These are phyloP conservation scores for Leptopilina syphax DNA, from an alignment of 2,888 invertebrate species.

Conservation along the genomic window DNA sequence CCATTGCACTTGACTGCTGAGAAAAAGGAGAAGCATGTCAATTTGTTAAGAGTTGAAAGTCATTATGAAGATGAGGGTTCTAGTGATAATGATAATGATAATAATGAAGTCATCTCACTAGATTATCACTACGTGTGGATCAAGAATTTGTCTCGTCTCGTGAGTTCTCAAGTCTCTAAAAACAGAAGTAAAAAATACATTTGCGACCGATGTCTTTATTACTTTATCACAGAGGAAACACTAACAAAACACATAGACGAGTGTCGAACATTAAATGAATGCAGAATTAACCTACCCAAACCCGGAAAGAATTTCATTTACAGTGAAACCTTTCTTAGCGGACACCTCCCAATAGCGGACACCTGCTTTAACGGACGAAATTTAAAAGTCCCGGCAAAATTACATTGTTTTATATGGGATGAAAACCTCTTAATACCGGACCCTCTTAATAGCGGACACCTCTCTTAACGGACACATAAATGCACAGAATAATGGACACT, in stretches of 20 bases:
- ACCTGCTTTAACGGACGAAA: too few species aligned
- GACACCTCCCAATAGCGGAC: too few species aligned
- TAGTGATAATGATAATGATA: too few species aligned
- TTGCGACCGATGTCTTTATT: slow-evolving; percentile 31
- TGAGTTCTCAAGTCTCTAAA: background rate
- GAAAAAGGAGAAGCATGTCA: too few species aligned
- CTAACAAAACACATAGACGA: slow-evolving; percentile 8
- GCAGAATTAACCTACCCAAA: background rate
- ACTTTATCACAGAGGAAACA: background rate
- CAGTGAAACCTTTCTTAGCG: too few species aligned
- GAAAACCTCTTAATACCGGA: background rate
- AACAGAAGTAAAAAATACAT: background rate
- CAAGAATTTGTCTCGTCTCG: slow-evolving; percentile 60
- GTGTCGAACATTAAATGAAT: slow-evolving; percentile 21
- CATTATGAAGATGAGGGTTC: too few species aligned
- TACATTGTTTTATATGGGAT: background rate
- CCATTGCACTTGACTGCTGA: background rate
- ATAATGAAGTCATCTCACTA: background rate
- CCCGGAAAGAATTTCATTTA: too few species aligned
- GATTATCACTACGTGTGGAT: slow-evolving; percentile 43
- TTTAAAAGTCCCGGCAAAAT: too few species aligned
- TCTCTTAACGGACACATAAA: background rate
- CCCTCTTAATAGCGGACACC: background rate
- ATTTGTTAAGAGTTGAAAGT: too few species aligned
- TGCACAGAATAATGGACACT: background rate